These are phyloP conservation scores for Sorex maritimensis DNA, from an alignment of 2,797 vertebrate species.

Conservation along the genomic window DNA sequence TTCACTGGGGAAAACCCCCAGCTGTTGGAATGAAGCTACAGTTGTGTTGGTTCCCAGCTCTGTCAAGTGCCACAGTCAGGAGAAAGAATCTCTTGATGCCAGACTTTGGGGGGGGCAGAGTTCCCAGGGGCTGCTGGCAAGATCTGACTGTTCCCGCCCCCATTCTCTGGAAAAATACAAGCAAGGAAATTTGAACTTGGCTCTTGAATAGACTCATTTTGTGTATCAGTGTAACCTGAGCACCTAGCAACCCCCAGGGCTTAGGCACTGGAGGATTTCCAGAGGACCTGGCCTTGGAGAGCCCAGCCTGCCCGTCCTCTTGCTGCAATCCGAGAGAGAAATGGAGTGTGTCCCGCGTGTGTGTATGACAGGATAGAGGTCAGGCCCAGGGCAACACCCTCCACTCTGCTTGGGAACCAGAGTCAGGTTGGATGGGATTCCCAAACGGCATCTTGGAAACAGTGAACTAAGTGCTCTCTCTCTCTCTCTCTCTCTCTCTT, in stretches of 20 bases:
- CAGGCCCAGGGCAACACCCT: background rate
- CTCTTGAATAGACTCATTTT: conserved; percentile 73
- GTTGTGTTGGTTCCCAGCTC: background rate
- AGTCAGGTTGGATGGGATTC: background rate
- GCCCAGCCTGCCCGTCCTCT: background rate
- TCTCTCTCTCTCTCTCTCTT: no score
- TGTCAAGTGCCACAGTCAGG: background rate
- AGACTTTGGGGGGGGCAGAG: background rate
- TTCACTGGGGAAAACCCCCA: background rate
- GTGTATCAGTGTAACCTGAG: conserved; percentile 73
- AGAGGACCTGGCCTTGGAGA: background rate
- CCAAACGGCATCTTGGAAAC: background rate
- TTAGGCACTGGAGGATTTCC: conserved; percentile 6
- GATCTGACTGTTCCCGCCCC: background rate
- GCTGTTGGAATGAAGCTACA: background rate
- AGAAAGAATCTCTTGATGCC: conserved; percentile 16
- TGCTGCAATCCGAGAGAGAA: background rate
- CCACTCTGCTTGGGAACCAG: rapidly evolving
- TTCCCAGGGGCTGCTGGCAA: background rate
- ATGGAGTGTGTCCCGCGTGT: background rate
- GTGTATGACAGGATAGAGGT: background rate
- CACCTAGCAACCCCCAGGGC: conserved; percentile 11
- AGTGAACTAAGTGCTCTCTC: no score
- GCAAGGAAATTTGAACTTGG: conserved; percentile 68
- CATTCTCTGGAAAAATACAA: conserved; percentile 63